These are phyloP conservation scores for Amphimallon solstitiale DNA, from an alignment of 2,888 invertebrate species.

Conservation along the genomic window DNA sequence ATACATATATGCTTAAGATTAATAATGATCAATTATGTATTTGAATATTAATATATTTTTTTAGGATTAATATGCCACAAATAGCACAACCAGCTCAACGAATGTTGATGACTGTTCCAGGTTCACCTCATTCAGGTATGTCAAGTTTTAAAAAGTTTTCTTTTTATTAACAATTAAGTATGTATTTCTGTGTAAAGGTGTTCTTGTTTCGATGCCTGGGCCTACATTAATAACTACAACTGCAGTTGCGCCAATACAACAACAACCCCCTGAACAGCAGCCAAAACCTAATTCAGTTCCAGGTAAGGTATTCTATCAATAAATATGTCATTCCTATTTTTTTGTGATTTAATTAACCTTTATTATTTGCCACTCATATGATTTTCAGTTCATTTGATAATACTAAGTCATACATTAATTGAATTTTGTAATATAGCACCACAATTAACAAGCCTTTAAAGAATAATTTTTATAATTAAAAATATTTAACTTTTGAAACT, in stretches of 20 bases:
- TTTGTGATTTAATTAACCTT: background rate
- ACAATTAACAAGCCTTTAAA: too few relatives aligned
- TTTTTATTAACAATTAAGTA: background rate
- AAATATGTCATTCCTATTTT: too few relatives aligned
- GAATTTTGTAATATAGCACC: too few relatives aligned
- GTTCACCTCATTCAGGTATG: slow-evolving; percentile 54
- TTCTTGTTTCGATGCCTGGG: slow-evolving; percentile 60
- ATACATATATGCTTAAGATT: slow-evolving; percentile 17
- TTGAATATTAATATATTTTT: slow-evolving; percentile 32
- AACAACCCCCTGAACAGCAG: slow-evolving; percentile 50
- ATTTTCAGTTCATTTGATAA: too few relatives aligned
- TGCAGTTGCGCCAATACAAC: slow-evolving; percentile 54
- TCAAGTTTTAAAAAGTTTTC: background rate
- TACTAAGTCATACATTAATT: too few relatives aligned
- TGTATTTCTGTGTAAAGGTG: slow-evolving; percentile 51
- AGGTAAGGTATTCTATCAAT: slow-evolving; percentile 46
- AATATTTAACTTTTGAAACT: too few relatives aligned
- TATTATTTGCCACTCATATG: background rate
- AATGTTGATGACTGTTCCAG: slow-evolving; percentile 65
- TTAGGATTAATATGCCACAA: slow-evolving; percentile 62
- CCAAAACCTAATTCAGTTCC: slow-evolving; percentile 54
- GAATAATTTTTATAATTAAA: too few relatives aligned
- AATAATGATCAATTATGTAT: background rate
- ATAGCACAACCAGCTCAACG: slow-evolving; percentile 60
- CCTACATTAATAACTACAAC: slow-evolving; percentile 59